phyloP scores from a whole-genome alignment of 2,797 vertebrate genomes.

The Enteromius argenteus region DNA sequence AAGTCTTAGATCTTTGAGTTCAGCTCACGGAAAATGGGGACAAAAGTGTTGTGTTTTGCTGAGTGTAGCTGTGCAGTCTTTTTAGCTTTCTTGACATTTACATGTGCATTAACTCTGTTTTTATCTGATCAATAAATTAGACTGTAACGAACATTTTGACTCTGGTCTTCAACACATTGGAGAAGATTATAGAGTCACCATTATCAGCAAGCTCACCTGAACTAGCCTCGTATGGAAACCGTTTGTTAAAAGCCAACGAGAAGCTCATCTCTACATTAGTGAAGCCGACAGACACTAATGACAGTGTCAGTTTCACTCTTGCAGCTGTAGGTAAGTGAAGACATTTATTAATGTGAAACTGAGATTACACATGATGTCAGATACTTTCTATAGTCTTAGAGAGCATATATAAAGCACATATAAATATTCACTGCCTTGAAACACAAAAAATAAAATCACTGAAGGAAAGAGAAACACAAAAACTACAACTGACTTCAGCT shows the following conservation, averaged over 20 bases:
- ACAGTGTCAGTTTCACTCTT: not conserved
- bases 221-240: not conserved
- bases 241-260: not conserved
- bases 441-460: not conserved
- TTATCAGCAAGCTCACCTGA: not conserved
- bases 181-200: not conserved
- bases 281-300: not conserved
- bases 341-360: not conserved
- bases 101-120: not conserved
- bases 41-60: no score
- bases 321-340: not conserved
- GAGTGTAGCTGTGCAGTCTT: no score
- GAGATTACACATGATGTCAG: not conserved
- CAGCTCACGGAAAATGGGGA: no score
- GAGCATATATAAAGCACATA: not conserved
- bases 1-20: no score
- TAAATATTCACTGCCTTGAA: not conserved
- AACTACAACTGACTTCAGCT: no score
- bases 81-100: not conserved
- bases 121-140: not conserved
- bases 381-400: not conserved
- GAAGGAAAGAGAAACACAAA: no score
- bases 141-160: not conserved
- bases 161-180: not conserved
- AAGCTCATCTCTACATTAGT: conserved; percentile 28